Evolutionary conservation across 2,113 vertebrate genomes (phyloP).

Genomic region (Callaeas wilsoni): DNA sequence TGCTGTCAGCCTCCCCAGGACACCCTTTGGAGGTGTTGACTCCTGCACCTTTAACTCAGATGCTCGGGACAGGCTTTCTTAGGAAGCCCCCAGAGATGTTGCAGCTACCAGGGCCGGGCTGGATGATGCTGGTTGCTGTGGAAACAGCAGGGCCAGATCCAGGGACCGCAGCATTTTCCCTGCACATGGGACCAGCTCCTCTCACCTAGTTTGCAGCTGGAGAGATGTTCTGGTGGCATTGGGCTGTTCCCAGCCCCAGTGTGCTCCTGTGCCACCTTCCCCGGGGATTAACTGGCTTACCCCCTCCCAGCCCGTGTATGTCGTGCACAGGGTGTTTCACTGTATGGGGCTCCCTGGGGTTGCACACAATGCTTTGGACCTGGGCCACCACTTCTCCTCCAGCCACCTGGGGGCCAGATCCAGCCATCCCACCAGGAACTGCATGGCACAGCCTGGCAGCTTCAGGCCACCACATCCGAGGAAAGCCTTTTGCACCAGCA

Average conservation of each 20-base stretch:
- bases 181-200: not conserved
- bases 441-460: not conserved
- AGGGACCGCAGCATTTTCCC: not conserved
- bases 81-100: conserved; percentile 15
- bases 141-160: conserved; percentile 7
- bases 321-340: fast-evolving
- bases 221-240: not conserved
- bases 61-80: not conserved
- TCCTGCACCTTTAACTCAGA: conserved; percentile 7
- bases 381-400: not conserved
- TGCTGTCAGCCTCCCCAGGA: not conserved
- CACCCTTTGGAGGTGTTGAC: not conserved
- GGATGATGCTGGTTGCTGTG: conserved; percentile 50
- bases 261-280: not conserved
- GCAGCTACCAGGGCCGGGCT: not conserved
- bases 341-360: fast-evolving
- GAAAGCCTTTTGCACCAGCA: not conserved
- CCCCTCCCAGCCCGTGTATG: not conserved
- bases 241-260: not conserved
- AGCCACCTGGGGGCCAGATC: not conserved
- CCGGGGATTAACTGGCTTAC: fast-evolving
- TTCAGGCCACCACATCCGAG: not conserved
- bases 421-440: not conserved
- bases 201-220: not conserved
- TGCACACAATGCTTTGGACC: not conserved